These are phyloP conservation scores for Cossypha dichroa DNA, from an alignment of 2,797 vertebrate species.

Conservation along the genomic window DNA sequence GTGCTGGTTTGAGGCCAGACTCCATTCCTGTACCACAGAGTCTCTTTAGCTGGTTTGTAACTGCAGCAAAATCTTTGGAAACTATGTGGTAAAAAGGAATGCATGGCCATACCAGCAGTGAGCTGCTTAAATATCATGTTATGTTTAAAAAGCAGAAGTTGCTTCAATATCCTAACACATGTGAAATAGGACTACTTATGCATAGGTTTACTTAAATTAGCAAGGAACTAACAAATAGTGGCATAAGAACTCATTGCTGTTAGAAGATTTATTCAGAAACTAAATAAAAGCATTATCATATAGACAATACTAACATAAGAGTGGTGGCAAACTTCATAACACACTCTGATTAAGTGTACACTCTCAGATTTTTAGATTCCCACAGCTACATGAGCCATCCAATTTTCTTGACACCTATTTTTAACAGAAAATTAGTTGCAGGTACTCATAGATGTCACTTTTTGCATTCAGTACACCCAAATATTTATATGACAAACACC, in stretches of 20 bases:
- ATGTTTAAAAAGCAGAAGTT: neutral
- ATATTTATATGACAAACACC: neutral
- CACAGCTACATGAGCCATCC: neutral
- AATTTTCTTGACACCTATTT: neutral
- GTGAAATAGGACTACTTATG: neutral
- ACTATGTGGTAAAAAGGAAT: neutral
- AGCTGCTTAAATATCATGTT: neutral
- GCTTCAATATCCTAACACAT: rapidly evolving
- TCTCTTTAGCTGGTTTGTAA: neutral
- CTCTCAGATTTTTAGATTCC: neutral
- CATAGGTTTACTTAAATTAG: neutral
- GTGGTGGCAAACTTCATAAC: neutral
- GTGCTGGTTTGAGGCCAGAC: neutral
- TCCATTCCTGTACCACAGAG: neutral
- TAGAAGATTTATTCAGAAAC: neutral
- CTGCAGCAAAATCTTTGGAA: neutral
- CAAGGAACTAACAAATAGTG: neutral
- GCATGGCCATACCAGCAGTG: neutral
- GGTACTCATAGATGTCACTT: neutral
- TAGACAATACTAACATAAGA: neutral
- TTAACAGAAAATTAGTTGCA: neutral
- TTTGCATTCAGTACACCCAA: neutral
- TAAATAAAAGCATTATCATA: neutral
- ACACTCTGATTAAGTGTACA: neutral
- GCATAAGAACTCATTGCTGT: neutral